Conservation (phyloP, 2,113 vertebrate genomes). For the Sylvietta virens region DNA sequence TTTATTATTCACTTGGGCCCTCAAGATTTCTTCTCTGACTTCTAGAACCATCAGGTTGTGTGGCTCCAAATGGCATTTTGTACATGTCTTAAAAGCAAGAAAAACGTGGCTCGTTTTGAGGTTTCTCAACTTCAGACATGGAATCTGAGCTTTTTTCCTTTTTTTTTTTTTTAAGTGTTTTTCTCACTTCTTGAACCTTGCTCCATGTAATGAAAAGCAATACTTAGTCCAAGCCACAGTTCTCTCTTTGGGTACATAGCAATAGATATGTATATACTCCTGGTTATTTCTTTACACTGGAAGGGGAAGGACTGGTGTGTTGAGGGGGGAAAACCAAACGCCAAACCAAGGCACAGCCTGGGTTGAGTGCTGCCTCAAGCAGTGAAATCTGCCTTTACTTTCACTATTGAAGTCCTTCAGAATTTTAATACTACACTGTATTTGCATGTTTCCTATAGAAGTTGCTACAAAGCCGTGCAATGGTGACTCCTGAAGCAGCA, state of each 20-base stretch:
- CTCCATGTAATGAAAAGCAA: constrained; percentile 73
- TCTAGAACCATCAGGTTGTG: constrained; percentile 92
- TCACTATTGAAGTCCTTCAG: background rate
- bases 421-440: background rate
- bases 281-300: constrained; percentile 33
- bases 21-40: constrained; percentile 99
- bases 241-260: constrained; percentile 71
- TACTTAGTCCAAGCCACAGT: constrained; percentile 72
- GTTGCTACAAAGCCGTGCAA: constrained; percentile 28
- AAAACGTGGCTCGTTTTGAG: constrained; percentile 67
- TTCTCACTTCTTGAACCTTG: constrained; percentile 50
- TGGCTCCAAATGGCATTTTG: constrained; percentile 79
- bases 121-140: constrained; percentile 70
- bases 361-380: background rate
- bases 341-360: background rate
- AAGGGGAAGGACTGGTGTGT: constrained; percentile 20
- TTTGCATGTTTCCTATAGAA: constrained; percentile 28
- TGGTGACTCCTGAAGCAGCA: constrained; percentile 5
- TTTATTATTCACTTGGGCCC: constrained; percentile 99
- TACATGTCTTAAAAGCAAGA: constrained; percentile 72
- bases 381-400: background rate
- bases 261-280: constrained; percentile 69
- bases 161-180: constrained; percentile 39
- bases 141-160: constrained; percentile 60
- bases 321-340: background rate